Conservation (phyloP, 2,888 invertebrate species). For the Megastigmus dorsalis region DNA sequence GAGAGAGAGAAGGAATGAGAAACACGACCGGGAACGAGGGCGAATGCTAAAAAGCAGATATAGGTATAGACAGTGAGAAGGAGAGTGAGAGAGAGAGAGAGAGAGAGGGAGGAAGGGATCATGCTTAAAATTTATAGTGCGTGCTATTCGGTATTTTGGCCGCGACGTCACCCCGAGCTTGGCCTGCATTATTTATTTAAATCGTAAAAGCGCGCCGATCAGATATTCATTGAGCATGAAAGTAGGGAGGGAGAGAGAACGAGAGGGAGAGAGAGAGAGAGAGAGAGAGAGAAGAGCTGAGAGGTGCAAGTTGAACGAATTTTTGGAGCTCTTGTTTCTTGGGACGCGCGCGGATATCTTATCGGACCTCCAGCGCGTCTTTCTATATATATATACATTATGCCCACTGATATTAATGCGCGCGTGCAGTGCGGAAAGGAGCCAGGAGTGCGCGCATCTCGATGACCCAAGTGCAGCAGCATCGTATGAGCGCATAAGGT, state of each 20-base stretch:
- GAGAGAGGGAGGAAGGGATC: not conserved
- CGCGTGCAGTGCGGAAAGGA: not conserved
- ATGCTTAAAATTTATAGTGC: slow-evolving; percentile 37
- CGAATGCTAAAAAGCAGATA: slow-evolving; percentile 8
- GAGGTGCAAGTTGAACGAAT: not conserved
- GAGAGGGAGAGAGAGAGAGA: too few species aligned
- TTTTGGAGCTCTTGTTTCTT: slow-evolving; percentile 22
- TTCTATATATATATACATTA: not conserved
- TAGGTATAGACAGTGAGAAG: not conserved
- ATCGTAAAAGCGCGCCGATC: slow-evolving; percentile 28
- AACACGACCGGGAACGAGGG: slow-evolving; percentile 18
- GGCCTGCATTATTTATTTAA: slow-evolving; percentile 13
- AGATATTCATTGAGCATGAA: slow-evolving; percentile 24
- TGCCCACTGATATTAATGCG: slow-evolving; percentile 33
- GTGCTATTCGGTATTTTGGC: slow-evolving; percentile 36
- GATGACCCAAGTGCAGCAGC: not conserved
- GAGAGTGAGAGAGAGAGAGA: not conserved
- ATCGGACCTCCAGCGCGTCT: not conserved
- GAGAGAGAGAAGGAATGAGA: slow-evolving; percentile 9
- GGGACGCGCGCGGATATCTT: slow-evolving; percentile 2
- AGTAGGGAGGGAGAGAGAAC: too few species aligned
- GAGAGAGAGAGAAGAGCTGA: not conserved
- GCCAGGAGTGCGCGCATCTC: too few species aligned
- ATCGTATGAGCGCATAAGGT: too few species aligned
- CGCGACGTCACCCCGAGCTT: slow-evolving; percentile 13